These are phyloP conservation scores for Platichthys flesus DNA, from an alignment of 2,113 vertebrate species.

Conservation along the genomic window DNA sequence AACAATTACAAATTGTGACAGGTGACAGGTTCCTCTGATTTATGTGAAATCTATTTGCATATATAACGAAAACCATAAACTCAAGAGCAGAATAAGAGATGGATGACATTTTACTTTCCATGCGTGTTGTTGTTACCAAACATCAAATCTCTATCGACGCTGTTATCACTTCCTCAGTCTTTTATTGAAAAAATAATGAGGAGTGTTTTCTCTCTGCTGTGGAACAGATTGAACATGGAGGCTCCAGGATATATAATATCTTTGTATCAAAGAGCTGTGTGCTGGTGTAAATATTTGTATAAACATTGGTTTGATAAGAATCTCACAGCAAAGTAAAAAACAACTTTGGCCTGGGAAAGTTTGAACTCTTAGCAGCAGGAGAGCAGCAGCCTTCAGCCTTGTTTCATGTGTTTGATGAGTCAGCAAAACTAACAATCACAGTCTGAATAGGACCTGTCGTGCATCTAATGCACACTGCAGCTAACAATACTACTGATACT, in stretches of 20 bases:
- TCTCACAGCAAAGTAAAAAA: constrained; percentile 8
- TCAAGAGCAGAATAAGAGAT: background rate
- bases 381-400: too few species aligned
- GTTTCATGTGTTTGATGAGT: too few species aligned
- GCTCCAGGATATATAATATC: background rate
- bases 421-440: too few species aligned
- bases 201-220: background rate
- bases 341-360: background rate
- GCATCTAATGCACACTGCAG: background rate
- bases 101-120: background rate
- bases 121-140: background rate
- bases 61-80: background rate
- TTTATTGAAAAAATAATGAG: background rate
- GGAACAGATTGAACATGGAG: constrained; percentile 11
- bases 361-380: too few species aligned
- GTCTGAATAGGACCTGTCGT: background rate
- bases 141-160: background rate
- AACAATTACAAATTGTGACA: too few species aligned
- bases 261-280: background rate
- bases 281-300: background rate
- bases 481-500: too few species aligned
- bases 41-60: too few species aligned
- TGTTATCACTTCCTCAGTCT: too few species aligned
- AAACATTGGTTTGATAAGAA: background rate
- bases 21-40: too few species aligned